Base-by-base conservation (phyloP, 1,140 invertebrate species). In the Neodiprion pinetum region DNA sequence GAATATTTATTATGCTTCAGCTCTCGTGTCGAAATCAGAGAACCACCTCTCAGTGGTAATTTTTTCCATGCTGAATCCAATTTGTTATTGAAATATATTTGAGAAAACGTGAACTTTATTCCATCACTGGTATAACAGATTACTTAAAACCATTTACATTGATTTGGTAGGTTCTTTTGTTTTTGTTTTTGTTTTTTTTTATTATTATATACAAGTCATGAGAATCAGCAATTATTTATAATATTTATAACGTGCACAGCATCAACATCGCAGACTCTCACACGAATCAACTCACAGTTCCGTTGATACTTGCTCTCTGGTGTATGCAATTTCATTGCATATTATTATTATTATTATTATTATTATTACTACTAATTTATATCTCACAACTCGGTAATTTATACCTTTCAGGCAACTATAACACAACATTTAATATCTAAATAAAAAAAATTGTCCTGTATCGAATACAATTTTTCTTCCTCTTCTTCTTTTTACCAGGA, bases 151-250 rank as follows among this genome's bases (percentile, higher is more conserved):
- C 28, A 40, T 40, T 40, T 40, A 4, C 28, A 40, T 40, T 40
- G 28, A 40, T 40, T 40, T 40, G 28, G 28, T 53, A 61, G 4
- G 4, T 61, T 61, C 0, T 61, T 61, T 61, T 53, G n/a, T 53
- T 61, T 61, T 61, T 17, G 4, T 14, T 74, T 61, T 68, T 9
- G n/a, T n/a, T n/a, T 61, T 72, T 61, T 75, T 79, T 74, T 77
- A 74, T 75, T 79, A 74, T 78, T 70, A 73, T 72, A 75, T 71
- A 78, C 49, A 72, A 76, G 76, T 73, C 50, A 40, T 78, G 76
- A 71, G 70, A 76, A 79, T 77, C 48, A 49, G 73, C 75, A 49
- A 49, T 23, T 76, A 11, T 49, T 61, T 53, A 66, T 75, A 76
- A 79, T 21, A 23, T 21, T 69, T 47, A 69, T 69, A 47, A 61